phyloP scores from a whole-genome alignment of 2,888 invertebrate genomes.

The Nomada goodeniana region DNA sequence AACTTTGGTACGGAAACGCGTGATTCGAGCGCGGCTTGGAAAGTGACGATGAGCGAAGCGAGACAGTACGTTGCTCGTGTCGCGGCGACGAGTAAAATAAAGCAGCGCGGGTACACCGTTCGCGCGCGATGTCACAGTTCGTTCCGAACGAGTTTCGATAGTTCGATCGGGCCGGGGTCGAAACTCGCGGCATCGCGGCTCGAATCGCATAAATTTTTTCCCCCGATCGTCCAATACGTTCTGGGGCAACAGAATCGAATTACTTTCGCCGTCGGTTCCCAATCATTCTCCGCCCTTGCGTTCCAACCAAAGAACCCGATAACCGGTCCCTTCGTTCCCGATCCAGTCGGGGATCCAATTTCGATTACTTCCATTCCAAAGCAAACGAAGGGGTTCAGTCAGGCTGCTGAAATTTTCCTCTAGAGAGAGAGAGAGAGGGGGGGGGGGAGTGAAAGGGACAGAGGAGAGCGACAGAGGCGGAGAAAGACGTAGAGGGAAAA shows the following conservation, averaged over 20 bases:
- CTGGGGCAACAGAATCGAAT: constrained; percentile 56
- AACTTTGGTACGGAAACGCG: too few relatives aligned
- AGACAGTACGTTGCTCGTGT: too few relatives aligned
- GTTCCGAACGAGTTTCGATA: constrained; percentile 8
- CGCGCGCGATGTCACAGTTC: neutral
- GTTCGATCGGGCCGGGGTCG: constrained; percentile 24
- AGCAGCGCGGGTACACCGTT: neutral
- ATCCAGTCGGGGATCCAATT: constrained; percentile 49
- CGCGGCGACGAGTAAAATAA: too few relatives aligned
- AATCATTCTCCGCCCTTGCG: constrained; percentile 44
- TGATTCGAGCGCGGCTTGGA: too few relatives aligned
- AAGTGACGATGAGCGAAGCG: too few relatives aligned
- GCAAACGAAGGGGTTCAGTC: constrained; percentile 29
- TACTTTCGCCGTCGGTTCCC: constrained; percentile 51
- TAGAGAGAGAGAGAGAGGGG: too few relatives aligned
- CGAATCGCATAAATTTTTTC: constrained; percentile 57
- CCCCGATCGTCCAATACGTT: constrained; percentile 60
- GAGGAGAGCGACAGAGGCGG: neutral
- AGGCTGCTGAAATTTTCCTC: constrained; percentile 10
- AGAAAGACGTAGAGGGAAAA: too few relatives aligned
- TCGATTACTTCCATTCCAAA: constrained; percentile 51
- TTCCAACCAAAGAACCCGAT: constrained; percentile 47
- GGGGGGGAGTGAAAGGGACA: neutral
- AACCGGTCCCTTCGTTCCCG: constrained; percentile 49
- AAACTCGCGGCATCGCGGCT: neutral